Percentiles rank a stretch among this genome's conserved stretches.
Conservation (phyloP, 2,113 vertebrate species). For the western clawed frog (Xenopus tropicalis) region UCB_Xtro_10.0 CM004444.2:171005501-171006000, state of each 20-base stretch:
- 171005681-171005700: not conserved
- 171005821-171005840: too few species aligned
- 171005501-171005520: slow-evolving; percentile 31
- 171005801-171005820: not conserved
- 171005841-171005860: too few species aligned
- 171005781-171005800: not conserved
- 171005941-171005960: too few species aligned
- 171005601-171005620: slow-evolving; percentile 45
- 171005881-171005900: too few species aligned
- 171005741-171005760: not conserved
- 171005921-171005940: too few species aligned
- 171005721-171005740: not conserved
- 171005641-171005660: not conserved
- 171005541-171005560: slow-evolving; percentile 35
- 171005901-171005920: too few species aligned
- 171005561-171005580: slow-evolving; percentile 40
- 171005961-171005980: too few species aligned
- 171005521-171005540: slow-evolving; percentile 36
- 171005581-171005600: slow-evolving; percentile 44
- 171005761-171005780: not conserved
- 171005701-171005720: not conserved
- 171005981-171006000: too few species aligned
- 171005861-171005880: too few species aligned
- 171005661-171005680: not conserved
- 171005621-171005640: slow-evolving; percentile 34